A percentile compares a stretch with the other conserved stretches of the same genome.
phyloP scores from a whole-genome alignment of 92 coral and sea anemone genomes.

The Porites rus region DNA sequence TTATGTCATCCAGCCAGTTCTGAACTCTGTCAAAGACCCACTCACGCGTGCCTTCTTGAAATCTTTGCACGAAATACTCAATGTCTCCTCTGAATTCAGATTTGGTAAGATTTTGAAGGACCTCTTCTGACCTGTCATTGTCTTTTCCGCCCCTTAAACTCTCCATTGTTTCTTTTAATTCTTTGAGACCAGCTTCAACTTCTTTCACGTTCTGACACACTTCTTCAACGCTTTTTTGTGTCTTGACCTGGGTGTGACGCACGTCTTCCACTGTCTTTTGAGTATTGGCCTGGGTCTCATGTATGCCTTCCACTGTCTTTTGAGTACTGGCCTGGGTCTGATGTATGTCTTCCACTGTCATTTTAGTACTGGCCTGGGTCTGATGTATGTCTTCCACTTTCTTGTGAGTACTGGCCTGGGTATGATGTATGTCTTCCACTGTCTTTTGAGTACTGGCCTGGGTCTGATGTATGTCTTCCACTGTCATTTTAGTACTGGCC shows the following conservation, averaged over 20 bases:
- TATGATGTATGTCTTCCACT: too few species aligned
- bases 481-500: too few species aligned
- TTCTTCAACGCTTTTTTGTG: neutral
- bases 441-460: too few species aligned
- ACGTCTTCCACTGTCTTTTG: neutral
- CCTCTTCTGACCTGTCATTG: neutral
- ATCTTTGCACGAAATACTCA: slow-evolving; percentile 22
- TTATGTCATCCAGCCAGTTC: slow-evolving; percentile 47
- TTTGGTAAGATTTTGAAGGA: slow-evolving; percentile 48
- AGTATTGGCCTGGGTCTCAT: too few species aligned
- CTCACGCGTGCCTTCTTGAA: slow-evolving; percentile 49
- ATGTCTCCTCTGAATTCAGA: slow-evolving; percentile 39
- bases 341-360: too few species aligned
- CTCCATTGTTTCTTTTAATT: neutral
- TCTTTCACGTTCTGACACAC: neutral
- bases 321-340: too few species aligned
- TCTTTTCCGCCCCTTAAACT: neutral
- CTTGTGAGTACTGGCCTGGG: too few species aligned
- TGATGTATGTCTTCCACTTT: too few species aligned
- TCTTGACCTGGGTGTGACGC: neutral
- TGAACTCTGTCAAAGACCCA: slow-evolving; percentile 52
- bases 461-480: too few species aligned
- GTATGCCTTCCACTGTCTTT: too few species aligned
- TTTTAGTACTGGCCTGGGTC: too few species aligned
- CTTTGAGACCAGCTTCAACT: slow-evolving; percentile 1